Conservation (phyloP, 1,140 invertebrate genomes). For the Drosophila rufa region DNA sequence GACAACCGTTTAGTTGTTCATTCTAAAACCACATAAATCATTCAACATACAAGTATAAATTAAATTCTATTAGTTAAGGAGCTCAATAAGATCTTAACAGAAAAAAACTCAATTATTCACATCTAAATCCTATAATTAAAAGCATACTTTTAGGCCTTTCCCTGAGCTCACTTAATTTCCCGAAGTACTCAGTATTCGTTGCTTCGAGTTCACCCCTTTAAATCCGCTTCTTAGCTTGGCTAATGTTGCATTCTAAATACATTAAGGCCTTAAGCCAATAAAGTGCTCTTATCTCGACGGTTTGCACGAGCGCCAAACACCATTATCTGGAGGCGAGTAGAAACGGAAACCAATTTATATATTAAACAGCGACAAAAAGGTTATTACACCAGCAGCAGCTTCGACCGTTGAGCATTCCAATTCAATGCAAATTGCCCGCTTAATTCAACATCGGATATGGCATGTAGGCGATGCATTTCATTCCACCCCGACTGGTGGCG, state of each 20-base stretch:
- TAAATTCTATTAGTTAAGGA: too few species aligned
- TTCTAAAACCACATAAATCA: too few species aligned
- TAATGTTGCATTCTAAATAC: conserved; percentile 70
- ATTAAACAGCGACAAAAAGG: conserved; percentile 1
- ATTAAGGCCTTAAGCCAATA: conserved; percentile 41
- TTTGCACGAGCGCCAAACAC: conserved; percentile 45
- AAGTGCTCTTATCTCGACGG: conserved; percentile 60
- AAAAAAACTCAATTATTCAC: too few species aligned
- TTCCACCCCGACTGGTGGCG: conserved; percentile 1
- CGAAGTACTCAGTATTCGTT: conserved; percentile 16
- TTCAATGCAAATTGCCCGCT: conserved; percentile 38
- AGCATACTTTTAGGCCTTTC: conserved; percentile 23
- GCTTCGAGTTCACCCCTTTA: background rate
- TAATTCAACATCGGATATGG: conserved; percentile 30
- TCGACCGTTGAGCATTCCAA: conserved; percentile 4
- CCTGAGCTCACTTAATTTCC: too few species aligned
- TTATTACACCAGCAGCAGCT: conserved; percentile 23
- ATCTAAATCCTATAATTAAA: too few species aligned
- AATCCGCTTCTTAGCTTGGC: conserved; percentile 20
- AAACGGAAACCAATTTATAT: conserved; percentile 35
- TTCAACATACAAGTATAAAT: too few species aligned
- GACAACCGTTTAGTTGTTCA: too few species aligned
- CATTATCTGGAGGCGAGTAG: conserved; percentile 19
- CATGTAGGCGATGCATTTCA: conserved; percentile 15
- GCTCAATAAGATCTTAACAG: too few species aligned